Evolutionary conservation across 1,140 invertebrate genomes (phyloP), one percentile per base, ranked within the genome.

Genomic region (Globodera rostochiensis): DNA sequence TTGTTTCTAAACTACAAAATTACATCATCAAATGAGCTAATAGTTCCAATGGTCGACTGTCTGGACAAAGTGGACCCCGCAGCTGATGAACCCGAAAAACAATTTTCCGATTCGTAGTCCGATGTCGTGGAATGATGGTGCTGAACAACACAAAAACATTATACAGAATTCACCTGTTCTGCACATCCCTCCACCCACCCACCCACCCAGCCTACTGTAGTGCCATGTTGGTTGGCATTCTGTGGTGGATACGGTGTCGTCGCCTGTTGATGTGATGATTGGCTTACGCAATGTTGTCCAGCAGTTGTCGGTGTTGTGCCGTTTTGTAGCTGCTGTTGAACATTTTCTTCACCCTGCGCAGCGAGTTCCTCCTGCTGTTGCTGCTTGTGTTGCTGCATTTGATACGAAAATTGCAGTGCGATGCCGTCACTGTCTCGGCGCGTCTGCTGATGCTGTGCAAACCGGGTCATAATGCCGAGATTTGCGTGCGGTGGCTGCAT

Each of bases 51-150:
- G 19, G 87, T 88, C 9, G 86, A 87, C 49, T 88, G 86, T 13
- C 86, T 80, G 47, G 81, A 84, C 8, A 87, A 70, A 3, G 87
- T 87, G 25, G 85, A 78, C 49, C 76, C 76, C 15, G 60, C 64
- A 15, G 76, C 76, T 3, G 76, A 78, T 45, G 76, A 78, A n/a
- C 76, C 70, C 11, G 76, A 86, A 13, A 53, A 85, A 79, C 82
- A 85, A 25, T 87, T 84, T n/a, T 82, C 50, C 21, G 79, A 76
- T 66, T 84, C 85, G 47, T 85, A 84, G 50, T 85, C 85, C 19
- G 85, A 86, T 3, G 66, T 47, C 7, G 76, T 67, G 3, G 66
- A 50, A 53, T 96, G 95, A 67, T 95, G 94, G 69, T 95, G 94
- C 45, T 71, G 69, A 36, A 36, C 4, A 47, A 9, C 50, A 7